Base-by-base conservation (phyloP, 2,888 invertebrate genomes). In the Cosmia pyralina region DNA sequence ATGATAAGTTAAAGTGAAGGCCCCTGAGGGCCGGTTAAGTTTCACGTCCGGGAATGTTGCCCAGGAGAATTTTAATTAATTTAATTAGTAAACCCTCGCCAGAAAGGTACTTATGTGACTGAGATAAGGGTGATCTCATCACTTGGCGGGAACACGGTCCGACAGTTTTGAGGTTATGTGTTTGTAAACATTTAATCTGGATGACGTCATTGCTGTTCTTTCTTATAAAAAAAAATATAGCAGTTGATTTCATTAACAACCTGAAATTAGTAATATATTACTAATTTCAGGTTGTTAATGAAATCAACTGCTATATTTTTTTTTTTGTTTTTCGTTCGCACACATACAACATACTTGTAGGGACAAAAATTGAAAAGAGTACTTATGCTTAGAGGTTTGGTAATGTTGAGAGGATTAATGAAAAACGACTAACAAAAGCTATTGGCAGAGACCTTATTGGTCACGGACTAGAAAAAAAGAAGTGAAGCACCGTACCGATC, bases 11-110 rank as follows among this genome's bases (percentile, higher is more conserved):
- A 77, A 86, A 77, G 57, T 75, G 58, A 38, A 55, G 22, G 19
- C 46, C 77, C 72, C 67, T 60, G 28, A 38, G 65, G 67, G 81
- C 58, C 46, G 67, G 72, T 82, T 77, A 72, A 71, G 69, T 69
- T 80, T 74, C 76, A 72, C 70, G 66, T 34, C 79, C 53, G 52
- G 53, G 79, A 79, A 75, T 77, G 82, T 78, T 79, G 78, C 83
- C 83, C 73, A 60, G 72, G 79, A 79, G 86, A 81, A 83, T 84
- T 85, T 87, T 84, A 88, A 88, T 88, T 88, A 88, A 87, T 82
- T 86, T 71, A 84, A 88, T 87, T 83, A 83, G 75, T 70, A 75
- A 77, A 85, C 64, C 34, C 75, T 65, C 53, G 52, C 59, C 41
- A 59, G 41, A 69, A 46, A 75, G 65, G 69, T 68, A 38, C 72